phyloP scores from a whole-genome alignment of 1,140 invertebrate genomes.

The Pentalonia nigronervosa region DNA sequence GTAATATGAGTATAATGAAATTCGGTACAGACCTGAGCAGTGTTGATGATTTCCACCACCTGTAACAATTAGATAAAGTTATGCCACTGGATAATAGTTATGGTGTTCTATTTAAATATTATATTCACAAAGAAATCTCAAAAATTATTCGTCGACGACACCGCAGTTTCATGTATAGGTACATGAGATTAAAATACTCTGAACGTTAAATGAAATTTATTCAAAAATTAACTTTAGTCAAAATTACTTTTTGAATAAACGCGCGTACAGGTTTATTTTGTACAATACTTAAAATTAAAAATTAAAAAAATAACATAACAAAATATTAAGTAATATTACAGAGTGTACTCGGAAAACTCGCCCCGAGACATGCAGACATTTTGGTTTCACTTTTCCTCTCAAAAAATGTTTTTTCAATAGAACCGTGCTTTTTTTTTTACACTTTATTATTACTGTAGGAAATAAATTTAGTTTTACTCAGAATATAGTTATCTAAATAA shows the following conservation, averaged over 20 bases:
- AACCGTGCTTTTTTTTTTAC: not conserved
- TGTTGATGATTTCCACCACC: not conserved
- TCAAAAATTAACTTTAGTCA: not conserved
- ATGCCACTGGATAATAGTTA: not conserved
- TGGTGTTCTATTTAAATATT: not conserved
- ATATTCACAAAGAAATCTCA: not conserved
- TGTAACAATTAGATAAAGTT: not conserved
- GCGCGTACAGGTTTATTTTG: too few relatives aligned
- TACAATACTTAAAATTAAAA: not conserved
- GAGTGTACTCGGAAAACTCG: not conserved
- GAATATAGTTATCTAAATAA: constrained; percentile 2
- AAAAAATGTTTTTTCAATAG: not conserved
- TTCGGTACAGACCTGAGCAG: not conserved
- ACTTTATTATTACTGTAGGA: not conserved
- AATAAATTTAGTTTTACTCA: not conserved
- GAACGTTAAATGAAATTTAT: not conserved
- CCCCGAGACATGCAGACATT: not conserved
- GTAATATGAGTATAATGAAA: not conserved
- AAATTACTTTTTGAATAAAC: not conserved
- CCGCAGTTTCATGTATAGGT: not conserved
- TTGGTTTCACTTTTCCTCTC: not conserved
- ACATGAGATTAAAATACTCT: not conserved
- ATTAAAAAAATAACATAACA: not conserved
- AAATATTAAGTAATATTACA: not conserved
- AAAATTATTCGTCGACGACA: not conserved